These are phyloP conservation scores for Drosophila bunnanda DNA, from an alignment of 2,888 invertebrate species.

Conservation along the genomic window DNA sequence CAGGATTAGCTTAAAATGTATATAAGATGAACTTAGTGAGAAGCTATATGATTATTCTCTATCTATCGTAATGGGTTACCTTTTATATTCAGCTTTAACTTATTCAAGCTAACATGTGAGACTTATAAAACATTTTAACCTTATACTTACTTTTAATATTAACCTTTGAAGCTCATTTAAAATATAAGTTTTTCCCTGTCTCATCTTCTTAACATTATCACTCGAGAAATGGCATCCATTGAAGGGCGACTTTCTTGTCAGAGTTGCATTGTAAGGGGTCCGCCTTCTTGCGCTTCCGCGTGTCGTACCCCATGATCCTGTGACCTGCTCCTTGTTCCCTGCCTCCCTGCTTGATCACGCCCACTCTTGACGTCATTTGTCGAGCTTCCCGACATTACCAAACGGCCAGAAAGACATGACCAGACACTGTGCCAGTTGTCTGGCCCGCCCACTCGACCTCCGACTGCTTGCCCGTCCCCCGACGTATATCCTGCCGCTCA, in stretches of 20 bases:
- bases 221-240: conserved; percentile 11
- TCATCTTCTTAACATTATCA: conserved; percentile 16
- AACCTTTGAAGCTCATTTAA: no score
- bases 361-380: conserved; percentile 75
- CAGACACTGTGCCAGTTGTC: conserved; percentile 37
- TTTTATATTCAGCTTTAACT: neutral
- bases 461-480: neutral
- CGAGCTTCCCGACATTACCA: conserved; percentile 56
- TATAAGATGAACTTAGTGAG: fast-evolving
- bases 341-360: conserved; percentile 30
- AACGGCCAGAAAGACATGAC: conserved; percentile 30
- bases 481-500: conserved; percentile 25
- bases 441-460: conserved; percentile 19
- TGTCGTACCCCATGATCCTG: conserved; percentile 1
- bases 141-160: neutral
- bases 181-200: no score
- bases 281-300: conserved; percentile 30
- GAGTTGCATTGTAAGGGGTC: conserved; percentile 52
- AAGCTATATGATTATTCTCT: neutral
- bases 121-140: neutral
- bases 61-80: neutral
- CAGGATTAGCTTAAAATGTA: no score
- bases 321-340: neutral
- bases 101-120: neutral
- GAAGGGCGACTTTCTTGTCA: conserved; percentile 51